Conservation (phyloP, 2,113 vertebrate genomes). For the Stercorarius parasiticus region DNA sequence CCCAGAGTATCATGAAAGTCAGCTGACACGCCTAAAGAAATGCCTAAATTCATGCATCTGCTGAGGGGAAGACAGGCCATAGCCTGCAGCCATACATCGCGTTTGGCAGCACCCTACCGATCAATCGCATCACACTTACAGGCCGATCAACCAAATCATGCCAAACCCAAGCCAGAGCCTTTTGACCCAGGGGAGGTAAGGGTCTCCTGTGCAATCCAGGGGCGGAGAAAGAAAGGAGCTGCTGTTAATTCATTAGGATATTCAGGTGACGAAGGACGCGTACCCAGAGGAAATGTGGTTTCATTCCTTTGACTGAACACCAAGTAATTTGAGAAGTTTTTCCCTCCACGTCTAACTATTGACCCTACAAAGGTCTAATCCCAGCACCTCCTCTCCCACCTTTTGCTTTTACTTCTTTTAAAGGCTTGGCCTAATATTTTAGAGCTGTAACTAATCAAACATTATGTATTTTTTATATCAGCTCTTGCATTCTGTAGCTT, state of each 20-base stretch:
- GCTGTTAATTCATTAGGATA: not conserved
- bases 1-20: not conserved
- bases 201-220: not conserved
- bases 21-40: not conserved
- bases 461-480: not conserved
- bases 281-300: not conserved
- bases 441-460: not conserved
- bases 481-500: not conserved
- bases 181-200: not conserved
- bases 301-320: not conserved
- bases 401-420: not conserved
- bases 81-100: not conserved
- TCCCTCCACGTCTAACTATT: rapidly evolving
- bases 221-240: not conserved
- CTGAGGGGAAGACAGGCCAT: not conserved
- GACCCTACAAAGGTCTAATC: not conserved
- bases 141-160: not conserved
- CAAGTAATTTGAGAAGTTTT: not conserved
- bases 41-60: not conserved
- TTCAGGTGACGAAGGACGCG: not conserved
- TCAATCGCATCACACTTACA: not conserved
- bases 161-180: not conserved
- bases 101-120: not conserved
- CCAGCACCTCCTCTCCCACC: not conserved
- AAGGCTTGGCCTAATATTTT: not conserved